A percentile compares a stretch with the other conserved stretches of the same genome.
phyloP scores from a whole-genome alignment of 1,140 invertebrate genomes.

The Whitmania pigra region DNA sequence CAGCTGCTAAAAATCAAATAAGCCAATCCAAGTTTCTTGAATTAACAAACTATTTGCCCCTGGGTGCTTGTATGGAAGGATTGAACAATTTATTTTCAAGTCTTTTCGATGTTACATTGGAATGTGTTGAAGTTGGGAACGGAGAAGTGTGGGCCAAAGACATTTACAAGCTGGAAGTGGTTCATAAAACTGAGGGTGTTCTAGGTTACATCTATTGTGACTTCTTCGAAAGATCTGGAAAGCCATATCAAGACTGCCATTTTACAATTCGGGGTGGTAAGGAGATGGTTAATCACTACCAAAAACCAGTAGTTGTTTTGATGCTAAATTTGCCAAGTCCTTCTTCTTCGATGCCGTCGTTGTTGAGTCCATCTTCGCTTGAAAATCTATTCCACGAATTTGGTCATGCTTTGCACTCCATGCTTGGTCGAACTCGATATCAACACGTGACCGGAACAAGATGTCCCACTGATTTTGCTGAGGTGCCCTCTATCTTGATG shows the following conservation, averaged over 20 bases:
- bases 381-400: constrained; percentile 98
- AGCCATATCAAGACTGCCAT: constrained; percentile 92
- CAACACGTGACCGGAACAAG: constrained; percentile 94
- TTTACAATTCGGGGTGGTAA: constrained; percentile 92
- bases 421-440: constrained; percentile 80
- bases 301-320: constrained; percentile 81
- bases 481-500: constrained; percentile 94
- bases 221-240: constrained; percentile 74
- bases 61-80: constrained; percentile 90
- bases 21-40: constrained; percentile 27
- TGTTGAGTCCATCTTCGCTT: constrained; percentile 63
- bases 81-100: constrained; percentile 67
- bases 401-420: constrained; percentile 98
- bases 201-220: constrained; percentile 96
- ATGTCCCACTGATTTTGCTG: constrained; percentile 92
- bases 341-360: constrained; percentile 50
- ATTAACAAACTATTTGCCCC: constrained; percentile 61
- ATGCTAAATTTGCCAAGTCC: constrained; percentile 73
- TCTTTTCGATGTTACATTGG: constrained; percentile 59
- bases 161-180: constrained; percentile 69
- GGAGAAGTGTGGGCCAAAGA: constrained; percentile 74
- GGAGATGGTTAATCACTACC: constrained; percentile 61
- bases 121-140: constrained; percentile 54
- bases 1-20: constrained; percentile 30
- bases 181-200: constrained; percentile 60